Conservation (phyloP, 2,113 vertebrate species). For the Gobiocypris rarus region DNA sequence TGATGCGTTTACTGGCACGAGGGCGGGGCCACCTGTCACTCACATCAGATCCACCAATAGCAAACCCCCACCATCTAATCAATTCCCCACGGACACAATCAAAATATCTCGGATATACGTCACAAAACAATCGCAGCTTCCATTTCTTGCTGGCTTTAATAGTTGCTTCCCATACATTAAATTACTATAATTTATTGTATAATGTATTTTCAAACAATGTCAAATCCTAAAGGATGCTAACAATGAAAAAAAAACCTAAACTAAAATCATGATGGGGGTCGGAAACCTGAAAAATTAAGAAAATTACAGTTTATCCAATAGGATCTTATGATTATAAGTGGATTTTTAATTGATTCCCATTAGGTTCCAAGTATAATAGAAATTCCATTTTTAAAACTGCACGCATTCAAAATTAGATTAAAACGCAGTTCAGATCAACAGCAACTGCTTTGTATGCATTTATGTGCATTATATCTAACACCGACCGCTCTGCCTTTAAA, state of each 20-base stretch:
- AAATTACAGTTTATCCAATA: background rate
- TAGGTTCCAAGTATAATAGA: background rate
- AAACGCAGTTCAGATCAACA: background rate
- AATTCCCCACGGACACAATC: too few species aligned
- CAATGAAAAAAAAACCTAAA: background rate
- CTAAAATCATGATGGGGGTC: background rate
- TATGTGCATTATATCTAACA: background rate
- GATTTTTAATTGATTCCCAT: background rate
- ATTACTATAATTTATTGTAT: too few species aligned
- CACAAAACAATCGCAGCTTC: too few species aligned
- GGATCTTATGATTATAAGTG: background rate
- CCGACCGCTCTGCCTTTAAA: background rate
- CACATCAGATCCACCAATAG: too few species aligned
- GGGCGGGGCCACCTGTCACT: too few species aligned
- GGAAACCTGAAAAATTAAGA: too few species aligned
- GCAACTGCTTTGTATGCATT: background rate
- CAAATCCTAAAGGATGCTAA: background rate
- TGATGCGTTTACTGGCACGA: too few species aligned
- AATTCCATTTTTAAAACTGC: background rate
- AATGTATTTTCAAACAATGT: background rate
- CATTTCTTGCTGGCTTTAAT: too few species aligned
- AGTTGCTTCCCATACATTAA: too few species aligned
- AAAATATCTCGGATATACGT: too few species aligned
- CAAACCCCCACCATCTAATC: too few species aligned
- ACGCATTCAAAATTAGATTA: background rate